phyloP scores from a whole-genome alignment of 2,888 invertebrate species.

The Ephialtes manifestator region DNA sequence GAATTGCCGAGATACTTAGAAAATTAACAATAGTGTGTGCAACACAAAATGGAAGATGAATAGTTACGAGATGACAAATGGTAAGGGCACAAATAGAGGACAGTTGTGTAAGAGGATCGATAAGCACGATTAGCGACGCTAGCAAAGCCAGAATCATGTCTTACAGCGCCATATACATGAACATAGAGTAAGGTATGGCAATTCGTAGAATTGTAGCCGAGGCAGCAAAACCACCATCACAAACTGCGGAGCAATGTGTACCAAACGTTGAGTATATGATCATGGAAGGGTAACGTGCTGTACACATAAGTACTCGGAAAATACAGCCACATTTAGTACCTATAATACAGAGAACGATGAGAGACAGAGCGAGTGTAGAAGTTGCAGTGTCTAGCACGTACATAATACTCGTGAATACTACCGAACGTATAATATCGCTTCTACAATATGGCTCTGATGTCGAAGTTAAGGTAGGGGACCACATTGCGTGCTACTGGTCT shows the following conservation, averaged over 20 bases:
- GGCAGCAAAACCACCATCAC: conserved; percentile 14
- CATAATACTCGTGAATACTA: conserved; percentile 83
- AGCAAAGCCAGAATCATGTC: background rate
- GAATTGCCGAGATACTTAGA: background rate
- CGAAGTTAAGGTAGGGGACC: conserved; percentile 74
- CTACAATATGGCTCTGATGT: conserved; percentile 74
- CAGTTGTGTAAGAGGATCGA: conserved; percentile 24
- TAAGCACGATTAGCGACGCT: background rate
- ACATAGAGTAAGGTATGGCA: background rate
- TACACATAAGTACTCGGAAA: background rate
- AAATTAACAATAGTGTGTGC: background rate
- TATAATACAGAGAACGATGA: background rate
- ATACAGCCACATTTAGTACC: background rate
- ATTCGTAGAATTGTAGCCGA: background rate
- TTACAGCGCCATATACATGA: background rate
- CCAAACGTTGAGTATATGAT: background rate
- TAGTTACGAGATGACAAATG: background rate
- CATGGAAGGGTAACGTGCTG: conserved; percentile 13
- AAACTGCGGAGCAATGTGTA: conserved; percentile 42
- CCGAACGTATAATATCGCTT: conserved; percentile 82
- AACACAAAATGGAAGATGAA: background rate
- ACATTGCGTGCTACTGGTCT: conserved; percentile 44
- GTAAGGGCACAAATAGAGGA: background rate
- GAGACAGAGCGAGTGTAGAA: background rate
- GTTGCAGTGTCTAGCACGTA: conserved; percentile 61